phyloP scores from a whole-genome alignment of 2,797 vertebrate species.

The Danio choprae region DNA sequence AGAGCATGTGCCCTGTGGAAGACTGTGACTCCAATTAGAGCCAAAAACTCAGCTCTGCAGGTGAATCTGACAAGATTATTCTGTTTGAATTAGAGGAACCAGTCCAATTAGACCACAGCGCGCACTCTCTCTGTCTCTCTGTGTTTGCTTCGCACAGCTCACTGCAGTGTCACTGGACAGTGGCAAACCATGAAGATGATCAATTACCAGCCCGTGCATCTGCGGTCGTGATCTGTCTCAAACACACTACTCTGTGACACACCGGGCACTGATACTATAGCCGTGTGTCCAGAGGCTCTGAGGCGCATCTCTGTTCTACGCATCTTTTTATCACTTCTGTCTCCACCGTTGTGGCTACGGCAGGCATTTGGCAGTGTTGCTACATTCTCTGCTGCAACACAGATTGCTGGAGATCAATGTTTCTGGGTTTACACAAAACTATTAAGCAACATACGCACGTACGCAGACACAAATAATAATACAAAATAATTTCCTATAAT shows the following conservation, averaged over 20 bases:
- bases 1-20: constrained; percentile 47
- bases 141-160: constrained; percentile 20
- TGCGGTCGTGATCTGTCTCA: constrained; percentile 11
- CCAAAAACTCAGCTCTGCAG: constrained; percentile 38
- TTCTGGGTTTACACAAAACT: background rate
- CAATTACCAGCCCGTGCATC: constrained; percentile 38
- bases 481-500: background rate
- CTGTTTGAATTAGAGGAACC: constrained; percentile 36
- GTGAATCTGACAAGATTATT: constrained; percentile 55
- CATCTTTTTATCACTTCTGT: constrained; percentile 5
- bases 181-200: constrained; percentile 32
- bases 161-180: constrained; percentile 40
- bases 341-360: constrained; percentile 1
- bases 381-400: constrained; percentile 4
- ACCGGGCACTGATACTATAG: background rate
- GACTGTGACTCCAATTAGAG: constrained; percentile 55
- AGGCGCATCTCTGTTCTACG: constrained; percentile 6
- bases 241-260: constrained; percentile 27
- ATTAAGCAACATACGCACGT: background rate
- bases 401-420: background rate
- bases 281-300: background rate
- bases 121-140: constrained; percentile 17
- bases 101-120: constrained; percentile 49
- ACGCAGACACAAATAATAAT: background rate
- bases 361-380: background rate